Conservation (phyloP, 2,797 vertebrate genomes). For the Ceryle rudis region DNA sequence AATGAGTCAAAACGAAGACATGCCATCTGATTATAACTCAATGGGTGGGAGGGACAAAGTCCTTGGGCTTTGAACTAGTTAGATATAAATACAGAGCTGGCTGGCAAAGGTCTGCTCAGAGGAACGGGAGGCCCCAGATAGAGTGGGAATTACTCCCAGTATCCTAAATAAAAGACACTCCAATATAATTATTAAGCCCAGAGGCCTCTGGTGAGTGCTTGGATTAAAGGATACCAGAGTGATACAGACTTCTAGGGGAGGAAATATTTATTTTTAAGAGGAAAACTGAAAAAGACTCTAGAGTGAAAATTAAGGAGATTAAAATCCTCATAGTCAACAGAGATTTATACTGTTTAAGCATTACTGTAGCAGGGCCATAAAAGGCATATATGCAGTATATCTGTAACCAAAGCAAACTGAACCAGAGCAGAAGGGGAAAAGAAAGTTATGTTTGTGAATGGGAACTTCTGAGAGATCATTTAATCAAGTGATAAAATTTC, state of each 20-base stretch:
- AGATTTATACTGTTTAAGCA: not conserved
- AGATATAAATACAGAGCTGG: slow-evolving; percentile 21
- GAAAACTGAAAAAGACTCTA: not conserved
- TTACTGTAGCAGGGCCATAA: not conserved
- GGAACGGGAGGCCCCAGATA: not conserved
- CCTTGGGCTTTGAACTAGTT: slow-evolving; percentile 28
- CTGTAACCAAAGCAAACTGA: not conserved
- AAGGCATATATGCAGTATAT: not conserved
- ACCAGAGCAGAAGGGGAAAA: not conserved
- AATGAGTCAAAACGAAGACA: slow-evolving; percentile 48
- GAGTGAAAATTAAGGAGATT: not conserved
- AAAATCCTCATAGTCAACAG: not conserved
- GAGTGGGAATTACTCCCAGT: not conserved
- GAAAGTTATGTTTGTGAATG: not conserved
- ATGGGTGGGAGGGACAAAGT: slow-evolving; percentile 27
- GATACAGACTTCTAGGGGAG: not conserved
- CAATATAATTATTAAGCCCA: not conserved
- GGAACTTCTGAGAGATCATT: not conserved
- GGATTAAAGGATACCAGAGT: not conserved
- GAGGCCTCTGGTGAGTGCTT: not conserved
- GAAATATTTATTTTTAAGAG: not conserved
- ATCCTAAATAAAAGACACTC: not conserved
- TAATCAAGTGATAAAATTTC: not conserved
- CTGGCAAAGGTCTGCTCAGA: not conserved
- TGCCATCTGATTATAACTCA: slow-evolving; percentile 30